phyloP scores from a whole-genome alignment of 53 echinoderm and acorn worm genomes.

The Echinometra lucunter region DNA sequence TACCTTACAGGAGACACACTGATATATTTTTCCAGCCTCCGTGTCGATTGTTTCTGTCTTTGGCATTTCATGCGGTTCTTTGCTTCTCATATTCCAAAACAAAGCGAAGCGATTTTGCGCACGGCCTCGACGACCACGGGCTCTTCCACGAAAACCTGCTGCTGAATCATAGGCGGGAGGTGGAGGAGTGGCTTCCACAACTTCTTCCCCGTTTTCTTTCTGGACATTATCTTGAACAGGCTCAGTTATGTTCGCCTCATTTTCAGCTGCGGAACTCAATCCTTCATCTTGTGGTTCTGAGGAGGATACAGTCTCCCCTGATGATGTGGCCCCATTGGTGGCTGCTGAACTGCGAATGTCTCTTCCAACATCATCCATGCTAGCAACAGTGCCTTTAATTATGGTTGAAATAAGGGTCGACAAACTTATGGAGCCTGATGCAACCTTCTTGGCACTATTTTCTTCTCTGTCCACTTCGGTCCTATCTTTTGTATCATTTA shows the following conservation, averaged over 20 bases:
- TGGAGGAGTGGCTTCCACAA: not conserved
- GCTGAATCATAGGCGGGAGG: not conserved
- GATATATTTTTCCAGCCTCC: slow-evolving; percentile 5
- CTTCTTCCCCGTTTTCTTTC: not conserved
- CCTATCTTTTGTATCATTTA: not conserved
- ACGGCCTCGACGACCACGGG: slow-evolving; percentile 9
- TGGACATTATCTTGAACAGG: not conserved
- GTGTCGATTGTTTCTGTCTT: slow-evolving; percentile 35
- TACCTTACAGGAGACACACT: slow-evolving; percentile 45
- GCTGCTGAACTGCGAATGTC: not conserved
- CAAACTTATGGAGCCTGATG: slow-evolving; percentile 17
- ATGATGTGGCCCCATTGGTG: not conserved
- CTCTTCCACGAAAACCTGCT: not conserved
- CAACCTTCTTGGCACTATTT: not conserved
- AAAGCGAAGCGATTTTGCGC: slow-evolving; percentile 9
- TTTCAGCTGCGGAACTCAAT: not conserved
- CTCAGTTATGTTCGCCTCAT: not conserved
- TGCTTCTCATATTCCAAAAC: not conserved
- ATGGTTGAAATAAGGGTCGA: slow-evolving; percentile 63
- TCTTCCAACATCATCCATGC: slow-evolving; percentile 15
- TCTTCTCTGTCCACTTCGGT: not conserved
- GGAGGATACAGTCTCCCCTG: not conserved
- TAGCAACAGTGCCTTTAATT: slow-evolving; percentile 46
- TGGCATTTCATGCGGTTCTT: not conserved
- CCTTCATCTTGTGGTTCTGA: not conserved